A percentile compares a stretch with the other conserved stretches of the same genome.
These are phyloP conservation scores for Petrosia ficiformis DNA, from an alignment of 37 sponge, comb jelly and placozoan genomes.

Conservation along the genomic window DNA sequence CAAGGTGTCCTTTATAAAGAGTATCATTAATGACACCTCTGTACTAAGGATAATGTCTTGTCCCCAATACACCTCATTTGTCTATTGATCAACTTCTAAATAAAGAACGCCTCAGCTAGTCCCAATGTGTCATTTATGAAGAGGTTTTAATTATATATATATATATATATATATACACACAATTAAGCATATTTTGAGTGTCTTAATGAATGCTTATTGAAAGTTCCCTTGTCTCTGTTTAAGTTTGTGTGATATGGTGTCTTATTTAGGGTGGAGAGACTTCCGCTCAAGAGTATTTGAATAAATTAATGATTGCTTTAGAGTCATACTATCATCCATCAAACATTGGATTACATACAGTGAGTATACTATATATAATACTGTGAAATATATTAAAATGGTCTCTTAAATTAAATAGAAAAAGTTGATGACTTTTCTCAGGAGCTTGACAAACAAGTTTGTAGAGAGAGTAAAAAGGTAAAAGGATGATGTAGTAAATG, in stretches of 20 bases:
- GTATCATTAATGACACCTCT: too few species aligned
- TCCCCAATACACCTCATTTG: too few species aligned
- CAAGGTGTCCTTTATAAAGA: too few species aligned
- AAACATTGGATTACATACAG: conserved; percentile 75
- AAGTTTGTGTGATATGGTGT: not conserved
- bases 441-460: conserved; percentile 28
- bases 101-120: too few species aligned
- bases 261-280: conserved; percentile 54
- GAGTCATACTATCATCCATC: conserved; percentile 92
- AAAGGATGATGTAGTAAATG: not conserved
- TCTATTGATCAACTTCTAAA: too few species aligned
- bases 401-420: conserved; percentile 17
- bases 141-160: too few species aligned
- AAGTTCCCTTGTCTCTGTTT: too few species aligned
- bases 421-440: conserved; percentile 47
- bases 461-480: conserved; percentile 46
- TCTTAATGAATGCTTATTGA: too few species aligned
- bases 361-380: conserved; percentile 10
- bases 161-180: too few species aligned
- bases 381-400: not conserved
- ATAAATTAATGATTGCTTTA: conserved; percentile 60
- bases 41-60: too few species aligned
- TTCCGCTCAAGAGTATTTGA: conserved; percentile 57
- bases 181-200: too few species aligned
- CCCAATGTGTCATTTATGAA: too few species aligned